A percentile compares a stretch with the other conserved stretches of the same genome.
phyloP scores from a whole-genome alignment of 2,797 vertebrate species.

The Rhodeus uyekii region DNA sequence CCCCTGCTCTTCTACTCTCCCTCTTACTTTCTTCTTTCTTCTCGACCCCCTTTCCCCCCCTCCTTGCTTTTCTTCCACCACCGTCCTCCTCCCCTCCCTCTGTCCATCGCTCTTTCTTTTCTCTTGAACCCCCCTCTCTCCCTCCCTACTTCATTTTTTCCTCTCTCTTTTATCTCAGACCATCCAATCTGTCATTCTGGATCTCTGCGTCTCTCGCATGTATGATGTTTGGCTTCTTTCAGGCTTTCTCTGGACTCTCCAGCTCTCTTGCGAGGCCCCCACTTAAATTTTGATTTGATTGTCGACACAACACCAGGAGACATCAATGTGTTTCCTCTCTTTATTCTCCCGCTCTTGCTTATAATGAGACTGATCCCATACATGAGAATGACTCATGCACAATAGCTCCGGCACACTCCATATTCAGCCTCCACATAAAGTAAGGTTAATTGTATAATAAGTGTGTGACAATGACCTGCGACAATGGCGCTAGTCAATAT shows the following conservation, averaged over 20 bases:
- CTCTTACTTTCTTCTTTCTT: constrained; percentile 49
- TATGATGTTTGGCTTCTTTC: constrained; percentile 51
- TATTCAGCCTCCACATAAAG: constrained; percentile 49
- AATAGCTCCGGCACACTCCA: constrained; percentile 48
- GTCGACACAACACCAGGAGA: constrained; percentile 57
- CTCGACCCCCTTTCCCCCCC: constrained; percentile 35
- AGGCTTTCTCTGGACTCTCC: constrained; percentile 46
- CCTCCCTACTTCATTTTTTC: constrained; percentile 52
- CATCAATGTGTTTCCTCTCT: constrained; percentile 57
- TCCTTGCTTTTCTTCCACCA: constrained; percentile 51
- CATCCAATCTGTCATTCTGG: constrained; percentile 56
- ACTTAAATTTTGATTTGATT: constrained; percentile 60
- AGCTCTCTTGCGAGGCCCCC: constrained; percentile 38
- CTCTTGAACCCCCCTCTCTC: constrained; percentile 30
- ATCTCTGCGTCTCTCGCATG: constrained; percentile 44
- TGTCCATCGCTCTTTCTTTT: constrained; percentile 54
- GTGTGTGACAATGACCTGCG: constrained; percentile 41
- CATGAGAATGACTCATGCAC: constrained; percentile 48
- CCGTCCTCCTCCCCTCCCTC: constrained; percentile 46
- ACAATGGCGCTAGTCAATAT: constrained; percentile 47
- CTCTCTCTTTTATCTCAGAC: constrained; percentile 47
- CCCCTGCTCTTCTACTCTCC: constrained; percentile 35
- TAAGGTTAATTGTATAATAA: constrained; percentile 56
- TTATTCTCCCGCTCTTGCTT: constrained; percentile 45
- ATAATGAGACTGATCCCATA: constrained; percentile 56